Evolutionary conservation across 2,797 vertebrate species (phyloP).

Genomic region (Cephalopachus bancanus): DNA sequence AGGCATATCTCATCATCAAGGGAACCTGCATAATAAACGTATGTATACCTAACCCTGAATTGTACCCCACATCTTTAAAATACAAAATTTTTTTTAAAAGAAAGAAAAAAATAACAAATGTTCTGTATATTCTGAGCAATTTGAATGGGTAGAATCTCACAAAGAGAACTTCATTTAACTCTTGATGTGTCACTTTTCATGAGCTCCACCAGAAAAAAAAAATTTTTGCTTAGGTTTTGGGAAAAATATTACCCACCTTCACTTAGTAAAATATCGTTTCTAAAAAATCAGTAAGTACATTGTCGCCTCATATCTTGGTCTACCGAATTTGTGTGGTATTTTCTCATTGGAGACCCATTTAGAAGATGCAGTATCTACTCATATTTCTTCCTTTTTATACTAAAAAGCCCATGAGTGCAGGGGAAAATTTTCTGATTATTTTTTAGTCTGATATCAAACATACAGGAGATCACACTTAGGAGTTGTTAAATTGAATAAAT

Average conservation of each 20-base stretch:
- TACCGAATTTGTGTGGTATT: background rate
- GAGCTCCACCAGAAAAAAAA: constrained; percentile 16
- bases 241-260: constrained; percentile 43
- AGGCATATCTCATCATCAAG: too few species aligned
- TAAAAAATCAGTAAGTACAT: background rate
- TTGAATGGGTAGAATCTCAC: background rate
- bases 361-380: background rate
- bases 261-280: constrained; percentile 42
- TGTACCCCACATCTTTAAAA: too few species aligned
- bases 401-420: background rate
- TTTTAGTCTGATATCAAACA: constrained; percentile 30
- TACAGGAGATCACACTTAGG: constrained; percentile 9
- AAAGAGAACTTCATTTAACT: background rate
- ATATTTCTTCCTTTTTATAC: background rate
- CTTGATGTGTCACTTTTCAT: constrained; percentile 14
- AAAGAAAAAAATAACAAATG: background rate
- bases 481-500: constrained; percentile 15
- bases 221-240: background rate
- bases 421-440: background rate
- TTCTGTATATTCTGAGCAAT: background rate
- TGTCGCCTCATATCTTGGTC: constrained; percentile 1
- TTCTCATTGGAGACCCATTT: background rate
- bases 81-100: too few species aligned
- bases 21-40: too few species aligned
- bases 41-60: too few species aligned